Base-by-base conservation (phyloP, 1,140 invertebrate species). In the Piezodorus guildinii region DNA sequence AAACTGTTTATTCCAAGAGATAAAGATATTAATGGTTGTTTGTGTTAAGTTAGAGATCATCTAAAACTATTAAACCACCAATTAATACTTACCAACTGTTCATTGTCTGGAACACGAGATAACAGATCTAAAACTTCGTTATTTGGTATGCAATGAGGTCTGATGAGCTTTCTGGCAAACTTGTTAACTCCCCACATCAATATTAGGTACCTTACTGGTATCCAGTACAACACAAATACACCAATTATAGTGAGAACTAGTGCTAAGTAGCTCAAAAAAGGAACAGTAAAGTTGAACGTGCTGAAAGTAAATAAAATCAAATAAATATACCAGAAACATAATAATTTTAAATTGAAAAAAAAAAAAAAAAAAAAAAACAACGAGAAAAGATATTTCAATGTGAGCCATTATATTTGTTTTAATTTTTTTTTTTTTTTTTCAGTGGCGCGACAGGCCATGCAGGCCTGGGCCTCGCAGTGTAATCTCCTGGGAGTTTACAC, bases 181-280 rank as follows among this genome's bases (percentile, higher is more conserved):
- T 98, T 98, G 77, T 96, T 95, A 23, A 96, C 81, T 73, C 96
- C 96, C 94, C 94, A 99, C n/a, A 83, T 80, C 79, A 99, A 84
- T 16, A 98, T 83, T 16, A 99, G 78, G 75, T 89, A 94, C 72
- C 95, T 81, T 43, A 97, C 74, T 16, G 95, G 95, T 70, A 99
- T 84, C 65, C 88, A 83, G 72, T 97, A 98, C 3, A 99, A 77
- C 5, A 98, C 83, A 44, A 89, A 67, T 63, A 82, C 81, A 6
- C 81, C 86, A n/a, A 83, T 75, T 52, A 84, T 70, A 2, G 91
- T 73, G 61, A 90, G 76, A 12, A 91, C 74, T 64, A 98, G 87
- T 17, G 94, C 91, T 70, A 99, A 77, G 78, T 87, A 93, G 68
- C 94, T 96, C 61, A 99, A 77, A 79, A 96, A 98, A 60, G 96